phyloP scores from a whole-genome alignment of 2,888 invertebrate species.

The Diarsia mendica region DNA sequence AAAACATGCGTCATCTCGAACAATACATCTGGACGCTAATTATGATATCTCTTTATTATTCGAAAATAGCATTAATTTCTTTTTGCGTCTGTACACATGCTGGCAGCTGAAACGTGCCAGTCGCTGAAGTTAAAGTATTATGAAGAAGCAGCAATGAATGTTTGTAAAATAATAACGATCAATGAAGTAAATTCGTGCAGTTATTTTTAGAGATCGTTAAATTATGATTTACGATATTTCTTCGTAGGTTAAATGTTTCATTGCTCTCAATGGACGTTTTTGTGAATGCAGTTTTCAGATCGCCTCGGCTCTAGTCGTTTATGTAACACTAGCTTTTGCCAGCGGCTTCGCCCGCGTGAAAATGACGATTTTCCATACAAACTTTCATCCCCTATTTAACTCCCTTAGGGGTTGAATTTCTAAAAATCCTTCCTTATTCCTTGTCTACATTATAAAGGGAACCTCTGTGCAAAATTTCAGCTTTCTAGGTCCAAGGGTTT shows the following conservation, averaged over 20 bases:
- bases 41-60: conserved; percentile 33
- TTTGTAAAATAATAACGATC: conserved; percentile 35
- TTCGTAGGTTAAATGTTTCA: conserved; percentile 48
- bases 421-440: no score
- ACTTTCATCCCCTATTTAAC: no score
- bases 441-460: no score
- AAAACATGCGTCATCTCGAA: conserved; percentile 75
- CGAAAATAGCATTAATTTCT: conserved; percentile 32
- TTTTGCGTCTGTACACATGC: conserved; percentile 13
- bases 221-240: conserved; percentile 43
- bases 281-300: conserved; percentile 40
- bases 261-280: conserved; percentile 38
- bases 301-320: not conserved
- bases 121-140: conserved; percentile 13
- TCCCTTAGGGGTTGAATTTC: no score
- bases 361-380: no score
- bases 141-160: not conserved
- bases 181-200: conserved; percentile 49
- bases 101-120: not conserved
- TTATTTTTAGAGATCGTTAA: conserved; percentile 57
- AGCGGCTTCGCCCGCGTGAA: no score
- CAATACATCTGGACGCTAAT: conserved; percentile 67
- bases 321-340: no score
- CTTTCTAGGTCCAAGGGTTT: no score
- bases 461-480: no score